Base-by-base conservation (phyloP, 2,888 invertebrate genomes). In the Microctonus brassicae region DNA sequence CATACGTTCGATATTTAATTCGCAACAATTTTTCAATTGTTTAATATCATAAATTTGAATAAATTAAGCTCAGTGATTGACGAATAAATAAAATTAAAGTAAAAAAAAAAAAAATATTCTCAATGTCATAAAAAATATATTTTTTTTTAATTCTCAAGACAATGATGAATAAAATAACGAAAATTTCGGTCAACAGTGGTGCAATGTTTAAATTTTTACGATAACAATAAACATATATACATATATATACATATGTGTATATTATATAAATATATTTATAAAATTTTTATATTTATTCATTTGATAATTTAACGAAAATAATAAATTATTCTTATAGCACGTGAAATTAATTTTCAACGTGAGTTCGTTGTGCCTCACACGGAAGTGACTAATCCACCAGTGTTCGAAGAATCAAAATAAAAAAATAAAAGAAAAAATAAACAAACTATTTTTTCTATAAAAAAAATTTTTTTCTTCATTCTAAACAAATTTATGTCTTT, bases 131-230 rank as follows among this genome's bases (percentile, higher is more conserved):
- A n/a, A n/a, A n/a, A n/a, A n/a, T n/a, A n/a, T 29, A 7, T 29
- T 29, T 29, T 29, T 29, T 29, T 29, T 29, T 7, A 7, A 5
- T 29, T 47, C 9, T 17, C 20, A 17, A 47, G 22, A 24, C 26
- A 67, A 74, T 71, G 70, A 76, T 77, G 75, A 69, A 73, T 64
- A 71, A 66, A 70, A 60, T 63, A 29, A 61, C 34, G 22, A 58
- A 52, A 20, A 53, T 70, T 73, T 60, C 71, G 69, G 76, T 79
- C 71, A 76, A 72, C 53, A 80, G 81, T 80, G 81, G 77, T 81
- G 80, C 78, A 79, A 78, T 82, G 80, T 76, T 75, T 61, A 69
- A 75, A 76, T 77, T 70, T 70, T 76, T 75, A 62, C 74, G 63
- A 64, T 78, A 64, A 75, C 17, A 47, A 20, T 34, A 34, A 7